Base-by-base conservation (phyloP, 2,888 invertebrate genomes). In the Cybosia mesomella region DNA sequence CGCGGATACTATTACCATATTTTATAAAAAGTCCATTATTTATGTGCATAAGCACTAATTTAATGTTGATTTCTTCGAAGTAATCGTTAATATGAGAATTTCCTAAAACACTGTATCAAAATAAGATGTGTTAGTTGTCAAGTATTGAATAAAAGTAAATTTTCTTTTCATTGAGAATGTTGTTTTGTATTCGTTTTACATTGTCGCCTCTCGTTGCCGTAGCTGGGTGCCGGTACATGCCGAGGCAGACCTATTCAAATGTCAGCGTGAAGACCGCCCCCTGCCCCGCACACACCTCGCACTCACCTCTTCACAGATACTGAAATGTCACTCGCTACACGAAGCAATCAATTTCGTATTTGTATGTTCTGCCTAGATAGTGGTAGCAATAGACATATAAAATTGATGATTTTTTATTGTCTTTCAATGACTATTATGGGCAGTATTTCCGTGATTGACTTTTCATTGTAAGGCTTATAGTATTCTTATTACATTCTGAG, bases 291-390 rank as follows among this genome's bases (percentile, higher is more conserved):
- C 79, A 66, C 76, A 73, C 79, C 83, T 84, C 83, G 74, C 80
- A 68, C 76, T 83, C 83, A 82, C 85, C 82, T 80, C 75, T 77
- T 86, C 85, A 75, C 85, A 84, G 86, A 87, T 89, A 90, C 94
- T 93, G 89, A 94, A 94, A 94, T 94, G 94, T 94, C 94, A 93
- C 88, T 93, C 89, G 92, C 89, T 92, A 92, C 92, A 92, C 93
- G 92, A 91, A 90, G 94, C 92, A 94, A 95, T 95, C 95, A 95
- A 94, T 95, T 93, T 94, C 94, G 90, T 90, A 95, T 95, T 94
- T 94, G 95, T 94, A 94, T 89, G 88, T 90, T 86, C 87, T 87
- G 89, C 87, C 87, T 86, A 87, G 90, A 91, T 93, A 92, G 88
- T 88, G 87, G 86, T 90, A 87, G 85, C 83, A 90, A 89, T 90